A percentile compares a stretch with the other conserved stretches of the same genome.
Conservation (phyloP, 1,140 invertebrate genomes). For the Bombus superbus region DNA sequence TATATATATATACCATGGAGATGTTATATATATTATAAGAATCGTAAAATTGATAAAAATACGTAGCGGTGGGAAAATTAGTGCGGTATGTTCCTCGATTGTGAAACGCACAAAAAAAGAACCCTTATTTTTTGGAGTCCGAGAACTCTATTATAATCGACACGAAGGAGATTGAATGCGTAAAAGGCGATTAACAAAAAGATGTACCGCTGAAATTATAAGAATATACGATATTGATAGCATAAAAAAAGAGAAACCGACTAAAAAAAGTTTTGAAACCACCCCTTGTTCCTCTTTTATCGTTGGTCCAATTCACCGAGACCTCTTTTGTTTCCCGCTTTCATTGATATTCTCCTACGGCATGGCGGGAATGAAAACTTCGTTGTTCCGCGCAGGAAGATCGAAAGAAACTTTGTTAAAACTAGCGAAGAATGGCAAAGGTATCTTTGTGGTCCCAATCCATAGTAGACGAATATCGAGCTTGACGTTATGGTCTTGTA, state of each 20-base stretch:
- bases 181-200: constrained; percentile 18
- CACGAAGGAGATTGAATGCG: neutral
- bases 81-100: constrained; percentile 46
- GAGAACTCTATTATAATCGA: constrained; percentile 15
- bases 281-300: neutral
- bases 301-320: neutral
- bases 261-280: neutral
- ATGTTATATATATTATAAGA: constrained; percentile 16
- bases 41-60: neutral
- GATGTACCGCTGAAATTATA: constrained; percentile 37
- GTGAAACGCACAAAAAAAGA: constrained; percentile 46
- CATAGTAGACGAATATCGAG: constrained; percentile 23
- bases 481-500: neutral
- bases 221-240: constrained; percentile 43
- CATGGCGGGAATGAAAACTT: constrained; percentile 11
- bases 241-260: neutral
- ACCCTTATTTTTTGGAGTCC: constrained; percentile 27
- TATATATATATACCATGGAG: constrained; percentile 24
- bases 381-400: neutral
- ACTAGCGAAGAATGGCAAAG: neutral
- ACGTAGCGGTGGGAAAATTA: constrained; percentile 8
- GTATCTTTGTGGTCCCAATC: neutral
- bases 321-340: neutral
- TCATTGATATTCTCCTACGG: constrained; percentile 2
- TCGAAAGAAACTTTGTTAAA: neutral